Evolutionary conservation across 2,797 vertebrate species (phyloP).

Genomic region (Fistularia tabacaria): DNA sequence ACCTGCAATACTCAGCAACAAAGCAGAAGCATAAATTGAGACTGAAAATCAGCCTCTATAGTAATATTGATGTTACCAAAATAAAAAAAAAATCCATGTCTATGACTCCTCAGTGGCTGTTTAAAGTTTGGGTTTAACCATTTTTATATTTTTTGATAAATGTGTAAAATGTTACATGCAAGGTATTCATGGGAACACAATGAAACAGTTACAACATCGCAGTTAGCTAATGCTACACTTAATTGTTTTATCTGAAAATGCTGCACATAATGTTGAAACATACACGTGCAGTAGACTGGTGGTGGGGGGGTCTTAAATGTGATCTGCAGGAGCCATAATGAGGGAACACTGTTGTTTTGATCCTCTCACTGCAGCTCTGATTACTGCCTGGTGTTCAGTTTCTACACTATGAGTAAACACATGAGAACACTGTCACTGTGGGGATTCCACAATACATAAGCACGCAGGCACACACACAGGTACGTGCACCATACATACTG

Average conservation of each 20-base stretch:
- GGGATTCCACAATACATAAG: constrained; percentile 36
- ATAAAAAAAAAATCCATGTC: too few relatives aligned
- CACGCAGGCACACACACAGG: constrained; percentile 17
- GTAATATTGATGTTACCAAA: too few relatives aligned
- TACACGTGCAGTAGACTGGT: neutral
- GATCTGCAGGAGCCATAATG: constrained; percentile 63
- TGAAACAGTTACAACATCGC: too few relatives aligned
- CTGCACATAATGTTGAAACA: neutral
- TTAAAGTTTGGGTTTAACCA: too few relatives aligned
- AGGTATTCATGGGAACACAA: too few relatives aligned
- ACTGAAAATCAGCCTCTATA: too few relatives aligned
- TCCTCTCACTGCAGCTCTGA: constrained; percentile 67
- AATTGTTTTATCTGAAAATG: neutral
- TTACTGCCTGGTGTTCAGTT: constrained; percentile 63
- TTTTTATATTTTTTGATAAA: too few relatives aligned
- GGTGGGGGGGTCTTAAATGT: constrained; percentile 33
- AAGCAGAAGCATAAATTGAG: too few relatives aligned
- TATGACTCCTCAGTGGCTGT: too few relatives aligned
- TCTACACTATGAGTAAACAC: constrained; percentile 65
- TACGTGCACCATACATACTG: constrained; percentile 21
- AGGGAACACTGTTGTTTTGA: constrained; percentile 67
- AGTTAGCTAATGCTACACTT: too few relatives aligned
- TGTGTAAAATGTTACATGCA: too few relatives aligned
- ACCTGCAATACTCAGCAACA: too few relatives aligned
- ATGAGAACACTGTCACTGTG: constrained; percentile 43